Base-by-base conservation (phyloP, 2,888 invertebrate genomes). In the Eugnorisma glareosa region DNA sequence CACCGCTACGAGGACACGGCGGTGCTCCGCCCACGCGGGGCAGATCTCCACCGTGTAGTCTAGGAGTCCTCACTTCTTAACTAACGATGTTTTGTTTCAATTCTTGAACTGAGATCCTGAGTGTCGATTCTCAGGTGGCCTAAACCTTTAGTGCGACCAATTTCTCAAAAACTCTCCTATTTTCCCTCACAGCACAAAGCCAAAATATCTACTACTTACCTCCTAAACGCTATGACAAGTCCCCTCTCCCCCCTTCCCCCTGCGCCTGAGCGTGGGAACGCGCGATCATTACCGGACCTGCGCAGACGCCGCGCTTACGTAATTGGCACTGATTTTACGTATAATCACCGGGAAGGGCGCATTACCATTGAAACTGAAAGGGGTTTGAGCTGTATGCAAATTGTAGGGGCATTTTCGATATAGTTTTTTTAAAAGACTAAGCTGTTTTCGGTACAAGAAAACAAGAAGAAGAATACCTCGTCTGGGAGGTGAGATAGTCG, bases 311-410 rank as follows among this genome's bases (percentile, higher is more conserved):
- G 85, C 87, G 76, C 88, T 89, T 88, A 88, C 84, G 90, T 91
- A 91, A 91, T 92, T 91, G 90, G 86, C 88, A 84, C 84, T 89
- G 90, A 91, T 91, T 91, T 90, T 79, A 81, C 84, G 84, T 79
- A 89, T 88, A 89, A 90, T 86, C 89, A 85, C 76, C 72, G 85
- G 80, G 86, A 84, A 84, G 72, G 57, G 77, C 31, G 40, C 66
- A 70, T 78, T 73, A 51, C 72, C 72, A 75, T 83, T 83, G 84
- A 83, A 86, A 86, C 73, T 86, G 84, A 78, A 78, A 86, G 86
- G 77, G 69, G 59, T 75, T 72, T 40, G 64, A 31, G 54, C 13
- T 48, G 75, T 63, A 78, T 75, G 79, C 63, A 83, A 84, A 86
- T 83, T 86, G 67, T 67, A 15, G 48, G 71, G 61, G 61, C 24